Conservation (phyloP, 2,797 vertebrate genomes). For the Diceros bicornis region DNA sequence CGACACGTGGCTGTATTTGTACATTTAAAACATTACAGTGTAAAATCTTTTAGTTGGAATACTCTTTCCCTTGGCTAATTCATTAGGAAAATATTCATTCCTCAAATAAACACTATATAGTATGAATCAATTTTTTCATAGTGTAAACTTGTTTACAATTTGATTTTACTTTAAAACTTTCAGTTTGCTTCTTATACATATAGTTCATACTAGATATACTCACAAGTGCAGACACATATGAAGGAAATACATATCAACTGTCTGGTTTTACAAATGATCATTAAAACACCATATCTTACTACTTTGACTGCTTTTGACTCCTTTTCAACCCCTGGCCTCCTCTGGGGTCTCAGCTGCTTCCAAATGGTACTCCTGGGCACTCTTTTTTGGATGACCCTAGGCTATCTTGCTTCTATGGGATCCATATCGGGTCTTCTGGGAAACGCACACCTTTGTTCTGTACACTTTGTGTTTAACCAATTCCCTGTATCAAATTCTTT, state of each 20-base stretch:
- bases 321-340: not conserved
- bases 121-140: conserved; percentile 80
- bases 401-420: not conserved
- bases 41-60: conserved; percentile 86
- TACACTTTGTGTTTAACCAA: not conserved
- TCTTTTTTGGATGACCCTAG: not conserved
- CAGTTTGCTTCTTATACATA: conserved; percentile 77
- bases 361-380: not conserved
- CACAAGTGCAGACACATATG: conserved; percentile 74
- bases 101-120: conserved; percentile 82
- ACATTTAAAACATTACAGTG: conserved; percentile 82
- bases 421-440: not conserved
- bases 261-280: conserved; percentile 86
- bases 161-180: conserved; percentile 85
- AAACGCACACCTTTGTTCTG: not conserved
- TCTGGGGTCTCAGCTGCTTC: not conserved
- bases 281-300: conserved; percentile 86
- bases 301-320: conserved; percentile 78
- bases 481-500: not conserved
- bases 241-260: conserved; percentile 84
- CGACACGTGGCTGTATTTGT: conserved; percentile 36
- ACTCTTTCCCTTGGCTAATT: conserved; percentile 84
- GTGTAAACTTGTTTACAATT: conserved; percentile 84
- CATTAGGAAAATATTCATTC: conserved; percentile 86
- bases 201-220: conserved; percentile 83